Evolutionary conservation across 2,113 vertebrate species (phyloP), one percentile per base, ranked within the genome.

Genomic region (Prochilodus magdalenae): DNA sequence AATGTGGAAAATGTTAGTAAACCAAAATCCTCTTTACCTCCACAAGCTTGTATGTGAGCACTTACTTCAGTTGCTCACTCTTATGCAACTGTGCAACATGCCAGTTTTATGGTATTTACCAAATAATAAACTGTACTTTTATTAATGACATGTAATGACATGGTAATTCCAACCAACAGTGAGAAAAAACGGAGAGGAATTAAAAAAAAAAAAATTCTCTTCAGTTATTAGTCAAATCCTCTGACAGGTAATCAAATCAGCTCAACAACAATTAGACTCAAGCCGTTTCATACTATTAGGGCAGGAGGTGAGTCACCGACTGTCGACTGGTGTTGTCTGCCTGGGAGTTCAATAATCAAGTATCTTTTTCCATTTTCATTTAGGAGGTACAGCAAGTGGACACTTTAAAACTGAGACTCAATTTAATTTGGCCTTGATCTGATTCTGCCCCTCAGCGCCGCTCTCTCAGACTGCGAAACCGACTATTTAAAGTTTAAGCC

Each of bases 401-500:
- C 5, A 73, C 44, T 47, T 26, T 30, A 12, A 55, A 73, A 53
- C 71, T 36, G n/a, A 59, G 73, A 36, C 73, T 59, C 22, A 12
- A 33, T 75, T 55, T 26, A 66, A 40, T 81, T 36, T 18, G 30
- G 30, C 65, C 26, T 67, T 79, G 30, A 77, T 59, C 5, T 16
- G 15, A 62, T 26, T 55, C 67, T 59, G 60, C 33, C 40, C 49
- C 47, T 80, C 33, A 30, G 18, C 53, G 18, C 49, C 27, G 55
- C 63, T 36, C 29, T 24, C 51, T 75, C 57, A 80, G 73, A 74
- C 73, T 76, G 67, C 59, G 15, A 63, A 47, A 57, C 53, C 62
- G 53, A 80, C 53, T 83, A 24, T 51, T 24, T 83, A 79, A 83
- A 59, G 53, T 72, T 80, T 33, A 83, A 69, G 40, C 59, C 24